These are phyloP conservation scores for Eretmochelys imbricata DNA, from an alignment of 2,113 vertebrate species.

Conservation along the genomic window DNA sequence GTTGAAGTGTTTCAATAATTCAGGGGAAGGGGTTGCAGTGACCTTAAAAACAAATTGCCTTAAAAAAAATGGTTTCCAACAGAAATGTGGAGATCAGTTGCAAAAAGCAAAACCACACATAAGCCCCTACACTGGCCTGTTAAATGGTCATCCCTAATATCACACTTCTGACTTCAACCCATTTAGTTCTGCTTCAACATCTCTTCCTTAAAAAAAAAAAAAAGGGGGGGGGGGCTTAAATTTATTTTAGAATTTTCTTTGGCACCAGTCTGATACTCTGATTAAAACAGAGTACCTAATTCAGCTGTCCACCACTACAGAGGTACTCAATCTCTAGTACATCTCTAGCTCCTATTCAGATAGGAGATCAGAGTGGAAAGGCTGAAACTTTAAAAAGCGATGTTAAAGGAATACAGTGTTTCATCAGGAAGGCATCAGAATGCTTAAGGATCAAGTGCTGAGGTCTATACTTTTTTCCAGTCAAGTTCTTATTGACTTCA, in stretches of 20 bases:
- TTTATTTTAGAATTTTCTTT: no score
- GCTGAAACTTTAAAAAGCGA: neutral
- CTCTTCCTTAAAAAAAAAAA: neutral
- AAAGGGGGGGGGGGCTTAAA: neutral
- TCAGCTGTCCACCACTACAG: neutral
- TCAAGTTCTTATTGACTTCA: no score
- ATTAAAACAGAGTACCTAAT: neutral
- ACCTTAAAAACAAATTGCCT: neutral
- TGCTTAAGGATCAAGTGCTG: no score
- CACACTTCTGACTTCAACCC: neutral
- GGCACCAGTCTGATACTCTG: no score
- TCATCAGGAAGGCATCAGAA: no score
- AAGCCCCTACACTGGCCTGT: neutral
- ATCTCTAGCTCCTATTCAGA: neutral
- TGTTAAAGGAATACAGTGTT: neutral
- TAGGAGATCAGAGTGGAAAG: neutral
- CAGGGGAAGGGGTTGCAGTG: neutral
- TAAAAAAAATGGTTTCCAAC: neutral
- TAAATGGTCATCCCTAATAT: neutral
- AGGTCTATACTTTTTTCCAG: no score
- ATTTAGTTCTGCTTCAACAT: neutral
- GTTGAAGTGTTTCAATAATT: neutral
- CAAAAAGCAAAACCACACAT: neutral
- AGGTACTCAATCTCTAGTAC: fast-evolving
- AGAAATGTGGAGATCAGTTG: neutral